phyloP scores from a whole-genome alignment of 2,888 invertebrate species.

The Amitus sp. region DNA sequence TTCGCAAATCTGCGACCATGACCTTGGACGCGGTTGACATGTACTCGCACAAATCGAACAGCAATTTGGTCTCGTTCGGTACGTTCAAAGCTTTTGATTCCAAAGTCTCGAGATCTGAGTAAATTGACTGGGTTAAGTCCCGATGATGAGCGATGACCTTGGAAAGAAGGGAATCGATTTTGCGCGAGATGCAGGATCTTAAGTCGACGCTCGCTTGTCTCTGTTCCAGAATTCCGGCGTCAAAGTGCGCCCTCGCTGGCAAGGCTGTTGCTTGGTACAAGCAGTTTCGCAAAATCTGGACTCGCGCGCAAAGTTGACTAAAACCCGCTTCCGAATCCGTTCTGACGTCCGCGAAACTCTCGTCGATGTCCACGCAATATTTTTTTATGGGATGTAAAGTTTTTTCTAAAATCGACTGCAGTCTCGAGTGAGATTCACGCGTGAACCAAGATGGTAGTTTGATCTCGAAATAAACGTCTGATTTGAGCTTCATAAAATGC shows the following conservation, averaged over 20 bases:
- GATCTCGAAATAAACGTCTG: slow-evolving; percentile 67
- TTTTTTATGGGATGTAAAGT: slow-evolving; percentile 46
- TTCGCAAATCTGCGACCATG: slow-evolving; percentile 65
- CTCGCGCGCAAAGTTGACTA: slow-evolving; percentile 38
- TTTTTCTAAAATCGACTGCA: slow-evolving; percentile 44
- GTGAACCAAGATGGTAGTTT: slow-evolving; percentile 70
- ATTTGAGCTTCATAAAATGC: slow-evolving; percentile 64
- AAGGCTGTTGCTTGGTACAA: slow-evolving; percentile 47
- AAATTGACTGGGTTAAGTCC: slow-evolving; percentile 55
- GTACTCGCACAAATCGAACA: slow-evolving; percentile 69
- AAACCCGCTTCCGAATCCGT: slow-evolving; percentile 39
- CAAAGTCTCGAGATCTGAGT: slow-evolving; percentile 66
- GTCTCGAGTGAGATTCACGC: slow-evolving; percentile 44
- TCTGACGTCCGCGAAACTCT: slow-evolving; percentile 46
- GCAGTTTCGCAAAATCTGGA: slow-evolving; percentile 49
- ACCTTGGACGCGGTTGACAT: slow-evolving; percentile 67
- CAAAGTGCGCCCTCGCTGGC: slow-evolving; percentile 49
- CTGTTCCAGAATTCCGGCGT: slow-evolving; percentile 52
- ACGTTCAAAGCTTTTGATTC: slow-evolving; percentile 64
- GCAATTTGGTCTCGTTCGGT: slow-evolving; percentile 68
- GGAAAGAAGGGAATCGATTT: slow-evolving; percentile 45
- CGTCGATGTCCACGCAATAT: slow-evolving; percentile 41
- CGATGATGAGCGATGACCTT: slow-evolving; percentile 49
- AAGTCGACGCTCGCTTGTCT: slow-evolving; percentile 46
- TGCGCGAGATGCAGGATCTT: slow-evolving; percentile 42